Base-by-base conservation (phyloP, 2,113 vertebrate species). In the Lepisosteus oculatus region DNA sequence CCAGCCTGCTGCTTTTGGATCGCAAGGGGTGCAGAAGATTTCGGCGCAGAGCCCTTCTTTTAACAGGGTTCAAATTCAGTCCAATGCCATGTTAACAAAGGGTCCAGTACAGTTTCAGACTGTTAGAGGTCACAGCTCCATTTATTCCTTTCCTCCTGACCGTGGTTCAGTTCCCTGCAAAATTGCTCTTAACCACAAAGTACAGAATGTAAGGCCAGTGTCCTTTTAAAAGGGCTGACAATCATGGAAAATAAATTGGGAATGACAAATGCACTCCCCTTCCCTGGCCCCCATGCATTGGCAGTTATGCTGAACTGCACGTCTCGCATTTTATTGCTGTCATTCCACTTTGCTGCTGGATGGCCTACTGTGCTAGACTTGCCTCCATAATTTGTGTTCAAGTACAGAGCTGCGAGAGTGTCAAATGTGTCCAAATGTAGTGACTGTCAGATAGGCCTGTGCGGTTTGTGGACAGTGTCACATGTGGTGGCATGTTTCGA, bases 171-270 rank as follows among this genome's bases (percentile, higher is more conserved):
- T 14, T 43, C 59, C 14, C 65, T 14, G 41, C 72, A 62, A 75
- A 70, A 62, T 54, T 5, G 65, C 68, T 69, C 77, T 78, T 76
- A 86, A 79, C 81, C 86, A 78, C 85, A 78, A 85, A 85, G 74
- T 85, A 81, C 76, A 78, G 84, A 73, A 65, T 70, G 45, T 2
- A 41, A 67, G 80, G 81, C 78, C 79, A 71, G 78, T 79, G 70
- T 78, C 77, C 67, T 88, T 51, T 78, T 80, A 76, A 81, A 82
- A 82, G 68, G 73, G 82, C 81, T 84, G 82, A 85, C 78, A 78
- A 74, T 63, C 17, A 73, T 77, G 80, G 84, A 86, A 88, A 85
- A 76, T 80, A 61, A 81, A 85, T 74, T 57, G 29, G 59, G 57
- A 74, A 68, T 72, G 74, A 75, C 72, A 76, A 76, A 71, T 80